Evolutionary conservation across 92 coral and sea anemone genomes (phyloP).

Genomic region (Desmophyllum pertusum): DNA sequence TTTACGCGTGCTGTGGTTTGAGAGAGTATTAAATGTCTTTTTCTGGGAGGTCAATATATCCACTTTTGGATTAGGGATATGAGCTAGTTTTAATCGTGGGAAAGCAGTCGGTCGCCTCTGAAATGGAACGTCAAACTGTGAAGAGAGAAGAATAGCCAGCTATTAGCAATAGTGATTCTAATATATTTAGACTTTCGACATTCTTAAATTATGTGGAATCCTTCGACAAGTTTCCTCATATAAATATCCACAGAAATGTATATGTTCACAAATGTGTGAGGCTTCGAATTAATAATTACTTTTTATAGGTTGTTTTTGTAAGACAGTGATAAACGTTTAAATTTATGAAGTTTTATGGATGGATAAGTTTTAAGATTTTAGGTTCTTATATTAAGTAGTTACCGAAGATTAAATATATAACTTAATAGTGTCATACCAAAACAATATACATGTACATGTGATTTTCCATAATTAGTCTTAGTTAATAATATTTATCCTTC

Average conservation of each 20-base stretch:
- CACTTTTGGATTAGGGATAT: neutral
- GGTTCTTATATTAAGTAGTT: neutral
- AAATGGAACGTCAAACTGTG: conserved; percentile 3
- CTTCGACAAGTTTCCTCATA: neutral
- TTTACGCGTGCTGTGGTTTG: conserved; percentile 6
- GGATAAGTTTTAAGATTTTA: neutral
- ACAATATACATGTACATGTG: neutral
- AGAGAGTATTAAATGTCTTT: conserved; percentile 20
- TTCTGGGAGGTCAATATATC: conserved; percentile 25
- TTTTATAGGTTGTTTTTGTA: no score
- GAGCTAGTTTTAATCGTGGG: conserved; percentile 21
- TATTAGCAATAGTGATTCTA: neutral
- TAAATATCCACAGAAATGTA: neutral
- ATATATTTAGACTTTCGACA: neutral
- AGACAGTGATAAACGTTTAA: no score
- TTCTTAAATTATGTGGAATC: neutral
- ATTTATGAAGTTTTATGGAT: neutral
- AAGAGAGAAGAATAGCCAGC: neutral
- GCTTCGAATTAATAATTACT: neutral
- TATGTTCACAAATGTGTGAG: neutral
- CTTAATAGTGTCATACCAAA: neutral
- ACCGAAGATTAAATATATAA: neutral
- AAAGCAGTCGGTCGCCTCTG: conserved; percentile 1
- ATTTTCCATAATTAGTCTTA: neutral
- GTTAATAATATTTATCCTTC: neutral